phyloP scores from a whole-genome alignment of 2,113 vertebrate genomes.

The Hippocampus zosterae region DNA sequence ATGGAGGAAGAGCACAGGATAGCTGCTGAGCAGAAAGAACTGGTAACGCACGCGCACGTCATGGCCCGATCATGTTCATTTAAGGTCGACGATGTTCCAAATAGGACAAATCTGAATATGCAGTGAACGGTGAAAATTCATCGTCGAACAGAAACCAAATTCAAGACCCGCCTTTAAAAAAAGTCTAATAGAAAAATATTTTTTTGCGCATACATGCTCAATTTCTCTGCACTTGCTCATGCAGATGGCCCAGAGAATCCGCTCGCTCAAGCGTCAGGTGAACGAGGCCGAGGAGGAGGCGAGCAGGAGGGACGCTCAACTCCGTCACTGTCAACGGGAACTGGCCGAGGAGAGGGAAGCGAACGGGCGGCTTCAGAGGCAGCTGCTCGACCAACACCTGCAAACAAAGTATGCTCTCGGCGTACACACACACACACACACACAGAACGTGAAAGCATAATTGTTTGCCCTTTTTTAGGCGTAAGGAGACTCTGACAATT shows the following conservation, averaged over 20 bases:
- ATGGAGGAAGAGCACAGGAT: conserved; percentile 73
- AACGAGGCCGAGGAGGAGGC: conserved; percentile 72
- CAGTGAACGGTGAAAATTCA: too few relatives aligned
- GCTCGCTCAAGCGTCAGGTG: conserved; percentile 76
- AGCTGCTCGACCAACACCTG: conserved; percentile 68
- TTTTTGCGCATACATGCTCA: not conserved
- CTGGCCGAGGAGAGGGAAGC: conserved; percentile 72
- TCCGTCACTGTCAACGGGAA: conserved; percentile 69
- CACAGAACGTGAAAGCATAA: not conserved
- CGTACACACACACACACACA: too few relatives aligned
- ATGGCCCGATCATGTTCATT: not conserved
- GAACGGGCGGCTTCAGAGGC: conserved; percentile 62
- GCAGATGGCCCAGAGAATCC: conserved; percentile 75
- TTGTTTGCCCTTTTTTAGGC: conserved; percentile 39
- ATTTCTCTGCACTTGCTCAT: not conserved
- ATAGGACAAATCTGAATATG: too few relatives aligned
- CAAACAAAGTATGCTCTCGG: conserved; percentile 60
- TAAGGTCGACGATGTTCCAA: not conserved
- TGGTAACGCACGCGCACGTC: conserved; percentile 48
- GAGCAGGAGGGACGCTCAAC: conserved; percentile 66
- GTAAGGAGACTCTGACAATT: conserved; percentile 62
- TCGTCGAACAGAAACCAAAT: too few relatives aligned
- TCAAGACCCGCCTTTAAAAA: too few relatives aligned
- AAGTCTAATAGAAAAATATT: not conserved
- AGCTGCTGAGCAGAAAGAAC: conserved; percentile 69